Evolutionary conservation across 2,797 vertebrate genomes (phyloP).

Genomic region (Myotis pilosus): DNA sequence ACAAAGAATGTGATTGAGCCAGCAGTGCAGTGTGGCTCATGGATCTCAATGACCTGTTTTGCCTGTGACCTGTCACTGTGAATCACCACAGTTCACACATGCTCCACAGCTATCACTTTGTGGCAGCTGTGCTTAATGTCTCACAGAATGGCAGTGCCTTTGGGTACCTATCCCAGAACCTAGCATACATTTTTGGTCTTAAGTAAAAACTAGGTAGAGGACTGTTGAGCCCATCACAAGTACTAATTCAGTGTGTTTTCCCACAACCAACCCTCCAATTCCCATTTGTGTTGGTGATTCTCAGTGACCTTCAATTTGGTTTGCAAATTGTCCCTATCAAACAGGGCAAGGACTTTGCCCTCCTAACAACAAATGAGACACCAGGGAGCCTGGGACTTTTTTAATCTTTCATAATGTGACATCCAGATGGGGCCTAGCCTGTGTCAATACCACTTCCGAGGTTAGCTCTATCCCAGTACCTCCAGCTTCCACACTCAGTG

Average conservation of each 20-base stretch:
- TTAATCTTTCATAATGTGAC: slow-evolving; percentile 53
- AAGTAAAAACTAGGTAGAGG: slow-evolving; percentile 19
- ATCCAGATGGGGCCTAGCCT: slow-evolving; percentile 14
- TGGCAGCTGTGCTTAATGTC: background rate
- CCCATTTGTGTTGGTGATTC: background rate
- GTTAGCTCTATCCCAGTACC: background rate
- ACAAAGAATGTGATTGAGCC: background rate
- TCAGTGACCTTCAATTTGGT: background rate
- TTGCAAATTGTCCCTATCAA: background rate
- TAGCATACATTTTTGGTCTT: background rate
- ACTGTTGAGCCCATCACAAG: background rate
- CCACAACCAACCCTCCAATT: background rate
- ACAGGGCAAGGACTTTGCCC: background rate
- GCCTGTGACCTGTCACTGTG: background rate
- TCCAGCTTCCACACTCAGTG: background rate
- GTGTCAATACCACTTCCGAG: background rate
- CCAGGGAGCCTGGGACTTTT: background rate
- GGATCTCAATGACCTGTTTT: background rate
- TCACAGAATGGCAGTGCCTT: background rate
- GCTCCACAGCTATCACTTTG: background rate
- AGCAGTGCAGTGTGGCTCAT: background rate
- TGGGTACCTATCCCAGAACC: background rate
- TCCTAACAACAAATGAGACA: slow-evolving; percentile 36
- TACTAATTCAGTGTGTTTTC: background rate
- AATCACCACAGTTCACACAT: background rate